phyloP scores from a whole-genome alignment of 2,888 invertebrate genomes.

The Hipparchia sbordonii region DNA sequence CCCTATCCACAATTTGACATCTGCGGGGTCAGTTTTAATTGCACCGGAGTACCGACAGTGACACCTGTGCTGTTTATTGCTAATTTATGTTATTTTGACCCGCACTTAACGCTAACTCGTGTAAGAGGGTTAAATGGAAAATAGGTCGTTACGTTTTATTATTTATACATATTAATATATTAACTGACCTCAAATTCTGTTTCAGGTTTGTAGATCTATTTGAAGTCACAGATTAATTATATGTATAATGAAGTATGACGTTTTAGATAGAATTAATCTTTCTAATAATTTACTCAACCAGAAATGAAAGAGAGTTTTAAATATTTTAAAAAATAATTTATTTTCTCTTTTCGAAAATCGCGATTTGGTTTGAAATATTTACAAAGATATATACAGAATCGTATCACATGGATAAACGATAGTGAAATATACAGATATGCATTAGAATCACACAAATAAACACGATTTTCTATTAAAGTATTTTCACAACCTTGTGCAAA shows the following conservation, averaged over 20 bases:
- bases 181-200: not conserved
- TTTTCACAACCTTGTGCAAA: slow-evolving; percentile 40
- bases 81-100: slow-evolving; percentile 33
- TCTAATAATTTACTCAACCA: no score
- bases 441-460: slow-evolving; percentile 14
- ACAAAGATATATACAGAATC: slow-evolving; percentile 42
- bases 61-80: slow-evolving; percentile 56
- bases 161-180: not conserved
- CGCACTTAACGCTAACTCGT: slow-evolving; percentile 2
- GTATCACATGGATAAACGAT: slow-evolving; percentile 31
- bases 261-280: no score
- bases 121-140: slow-evolving; percentile 2
- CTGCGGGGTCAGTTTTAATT: slow-evolving; percentile 47
- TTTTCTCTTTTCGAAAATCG: slow-evolving; percentile 38
- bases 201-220: not conserved
- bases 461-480: slow-evolving; percentile 2
- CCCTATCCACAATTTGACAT: slow-evolving; percentile 30
- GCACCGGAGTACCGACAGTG: slow-evolving; percentile 36
- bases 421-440: slow-evolving; percentile 10
- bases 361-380: slow-evolving; percentile 33
- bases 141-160: slow-evolving; percentile 20
- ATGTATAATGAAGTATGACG: no score
- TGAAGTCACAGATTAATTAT: no score
- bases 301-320: slow-evolving; percentile 20
- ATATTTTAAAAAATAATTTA: slow-evolving; percentile 45